Evolutionary conservation across 1,140 invertebrate species (phyloP).

Genomic region (Diorhabda elongata): DNA sequence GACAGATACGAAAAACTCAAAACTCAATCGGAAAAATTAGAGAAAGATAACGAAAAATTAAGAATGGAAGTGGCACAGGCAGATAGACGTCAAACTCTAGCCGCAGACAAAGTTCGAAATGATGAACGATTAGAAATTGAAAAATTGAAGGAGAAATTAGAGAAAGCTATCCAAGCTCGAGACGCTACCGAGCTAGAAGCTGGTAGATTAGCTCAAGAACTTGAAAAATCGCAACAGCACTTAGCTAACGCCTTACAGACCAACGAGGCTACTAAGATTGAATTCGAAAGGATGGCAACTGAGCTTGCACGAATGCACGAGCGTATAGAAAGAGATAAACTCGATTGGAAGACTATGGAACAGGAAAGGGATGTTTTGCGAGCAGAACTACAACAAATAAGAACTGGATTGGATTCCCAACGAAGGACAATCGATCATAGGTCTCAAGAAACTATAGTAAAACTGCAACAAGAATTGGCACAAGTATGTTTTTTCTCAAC

Average conservation of each 20-base stretch:
- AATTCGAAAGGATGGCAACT: conserved; percentile 75
- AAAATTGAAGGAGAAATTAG: conserved; percentile 76
- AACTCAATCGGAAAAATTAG: conserved; percentile 61
- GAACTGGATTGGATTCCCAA: conserved; percentile 64
- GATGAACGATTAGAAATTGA: conserved; percentile 70
- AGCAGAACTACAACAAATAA: conserved; percentile 62
- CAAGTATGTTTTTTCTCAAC: conserved; percentile 47
- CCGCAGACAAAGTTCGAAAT: conserved; percentile 58
- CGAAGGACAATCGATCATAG: conserved; percentile 57
- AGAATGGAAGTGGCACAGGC: conserved; percentile 65
- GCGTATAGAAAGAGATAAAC: conserved; percentile 64
- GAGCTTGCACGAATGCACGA: conserved; percentile 77
- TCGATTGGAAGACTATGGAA: conserved; percentile 61
- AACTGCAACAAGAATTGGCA: conserved; percentile 66
- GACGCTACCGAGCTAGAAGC: conserved; percentile 81
- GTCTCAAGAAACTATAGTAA: conserved; percentile 61
- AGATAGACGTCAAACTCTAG: conserved; percentile 59
- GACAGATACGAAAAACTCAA: conserved; percentile 80
- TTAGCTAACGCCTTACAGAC: conserved; percentile 76
- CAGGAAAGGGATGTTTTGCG: conserved; percentile 67
- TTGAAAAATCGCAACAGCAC: conserved; percentile 80
- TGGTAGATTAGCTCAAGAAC: conserved; percentile 76
- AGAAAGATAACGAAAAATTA: conserved; percentile 71
- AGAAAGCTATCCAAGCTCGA: conserved; percentile 74
- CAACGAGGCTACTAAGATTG: conserved; percentile 72